phyloP scores from a whole-genome alignment of 1,140 invertebrate genomes.

The Sitodiplosis mosellana region DNA sequence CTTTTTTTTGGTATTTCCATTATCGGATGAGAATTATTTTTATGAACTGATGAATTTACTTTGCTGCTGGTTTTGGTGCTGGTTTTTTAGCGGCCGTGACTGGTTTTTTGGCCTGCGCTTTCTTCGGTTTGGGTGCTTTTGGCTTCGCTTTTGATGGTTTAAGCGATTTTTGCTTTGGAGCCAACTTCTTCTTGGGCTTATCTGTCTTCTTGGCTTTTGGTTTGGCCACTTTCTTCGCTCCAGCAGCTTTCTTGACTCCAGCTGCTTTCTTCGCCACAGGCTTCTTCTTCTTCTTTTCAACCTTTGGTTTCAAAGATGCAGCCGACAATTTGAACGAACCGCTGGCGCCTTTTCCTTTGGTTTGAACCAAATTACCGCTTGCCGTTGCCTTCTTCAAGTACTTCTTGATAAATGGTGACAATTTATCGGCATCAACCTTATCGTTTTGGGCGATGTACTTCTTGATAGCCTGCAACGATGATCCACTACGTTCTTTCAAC shows the following conservation, averaged over 20 bases:
- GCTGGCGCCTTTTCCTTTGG: slow-evolving; percentile 39
- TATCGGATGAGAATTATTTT: too few relatives aligned
- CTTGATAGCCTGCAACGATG: slow-evolving; percentile 40
- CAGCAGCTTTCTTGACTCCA: neutral
- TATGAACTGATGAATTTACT: too few relatives aligned
- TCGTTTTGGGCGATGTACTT: slow-evolving; percentile 40
- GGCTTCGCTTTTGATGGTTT: neutral
- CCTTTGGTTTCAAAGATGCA: neutral
- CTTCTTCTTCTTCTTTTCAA: neutral
- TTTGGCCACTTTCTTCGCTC: neutral
- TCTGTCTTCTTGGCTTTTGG: neutral
- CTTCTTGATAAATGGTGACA: slow-evolving; percentile 39
- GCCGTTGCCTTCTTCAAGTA: slow-evolving; percentile 35
- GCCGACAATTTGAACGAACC: slow-evolving; percentile 36
- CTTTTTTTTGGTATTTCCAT: too few relatives aligned
- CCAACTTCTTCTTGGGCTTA: neutral
- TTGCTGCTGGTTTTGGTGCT: too few relatives aligned
- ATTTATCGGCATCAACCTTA: slow-evolving; percentile 35
- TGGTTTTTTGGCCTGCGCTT: neutral
- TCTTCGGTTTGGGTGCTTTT: neutral
- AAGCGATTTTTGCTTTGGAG: neutral
- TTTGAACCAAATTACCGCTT: slow-evolving; percentile 33
- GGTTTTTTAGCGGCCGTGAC: neutral
- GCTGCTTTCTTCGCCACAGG: too few relatives aligned
- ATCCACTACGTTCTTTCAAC: slow-evolving; percentile 38